A percentile compares a stretch with the other conserved stretches of the same genome.
Conservation (phyloP, 2,888 invertebrate species). For the Parascotia fuliginaria region DNA sequence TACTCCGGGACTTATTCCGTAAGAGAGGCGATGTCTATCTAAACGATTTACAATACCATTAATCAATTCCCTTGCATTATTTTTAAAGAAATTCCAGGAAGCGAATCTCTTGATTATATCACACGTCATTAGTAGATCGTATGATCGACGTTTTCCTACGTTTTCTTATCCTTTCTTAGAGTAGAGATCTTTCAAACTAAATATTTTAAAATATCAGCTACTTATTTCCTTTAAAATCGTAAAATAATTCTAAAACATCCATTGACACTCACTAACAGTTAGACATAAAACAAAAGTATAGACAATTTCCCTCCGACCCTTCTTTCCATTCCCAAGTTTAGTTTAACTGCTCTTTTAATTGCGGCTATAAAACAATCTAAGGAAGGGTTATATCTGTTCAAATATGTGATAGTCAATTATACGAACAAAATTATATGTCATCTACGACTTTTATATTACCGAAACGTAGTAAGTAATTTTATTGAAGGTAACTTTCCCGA, state of each 20-base stretch:
- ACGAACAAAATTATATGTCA: constrained; percentile 32
- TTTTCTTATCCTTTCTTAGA: too few relatives aligned
- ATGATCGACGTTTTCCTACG: too few relatives aligned
- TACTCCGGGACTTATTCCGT: too few relatives aligned
- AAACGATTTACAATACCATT: too few relatives aligned
- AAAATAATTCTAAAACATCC: constrained; percentile 17
- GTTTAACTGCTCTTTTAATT: constrained; percentile 33
- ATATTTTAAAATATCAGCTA: too few relatives aligned
- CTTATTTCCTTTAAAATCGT: neutral
- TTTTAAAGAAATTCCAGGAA: too few relatives aligned
- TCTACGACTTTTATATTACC: constrained; percentile 23
- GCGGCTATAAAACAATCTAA: constrained; percentile 35
- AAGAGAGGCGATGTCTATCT: too few relatives aligned
- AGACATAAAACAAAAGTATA: constrained; percentile 23
- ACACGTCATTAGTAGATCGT: too few relatives aligned
- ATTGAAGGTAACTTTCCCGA: constrained; percentile 27
- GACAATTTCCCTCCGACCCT: constrained; percentile 13
- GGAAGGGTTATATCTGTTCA: constrained; percentile 28
- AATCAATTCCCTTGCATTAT: too few relatives aligned
- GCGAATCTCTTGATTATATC: too few relatives aligned
- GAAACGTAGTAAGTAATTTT: constrained; percentile 30
- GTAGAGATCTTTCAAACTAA: too few relatives aligned
- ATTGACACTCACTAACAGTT: constrained; percentile 23
- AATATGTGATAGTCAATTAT: constrained; percentile 34
- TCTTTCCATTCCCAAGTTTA: constrained; percentile 22